Conservation (phyloP, 2,888 invertebrate genomes). For the Agrenia bidenticulata region DNA sequence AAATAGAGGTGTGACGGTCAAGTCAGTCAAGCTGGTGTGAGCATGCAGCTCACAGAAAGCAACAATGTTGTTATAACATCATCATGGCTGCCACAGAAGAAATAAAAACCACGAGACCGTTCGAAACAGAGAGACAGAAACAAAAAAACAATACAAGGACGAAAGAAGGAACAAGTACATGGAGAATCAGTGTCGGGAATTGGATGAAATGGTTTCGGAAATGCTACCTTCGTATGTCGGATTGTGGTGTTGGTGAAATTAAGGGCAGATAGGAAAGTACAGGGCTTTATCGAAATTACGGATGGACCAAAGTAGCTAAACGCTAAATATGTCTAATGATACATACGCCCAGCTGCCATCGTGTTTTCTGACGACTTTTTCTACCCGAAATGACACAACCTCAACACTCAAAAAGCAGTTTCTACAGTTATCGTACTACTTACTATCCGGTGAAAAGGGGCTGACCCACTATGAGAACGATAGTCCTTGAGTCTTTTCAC, state of each 20-base stretch:
- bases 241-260: background rate
- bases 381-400: too few relatives aligned
- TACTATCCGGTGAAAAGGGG: too few relatives aligned
- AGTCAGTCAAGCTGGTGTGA: conserved; percentile 32
- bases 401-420: too few relatives aligned
- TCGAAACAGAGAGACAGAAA: conserved; percentile 23
- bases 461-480: too few relatives aligned
- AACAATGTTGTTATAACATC: conserved; percentile 30
- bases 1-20: background rate
- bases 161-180: background rate
- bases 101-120: conserved; percentile 18
- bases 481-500: too few relatives aligned
- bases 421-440: too few relatives aligned
- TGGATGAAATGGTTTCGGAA: too few relatives aligned
- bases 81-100: conserved; percentile 40
- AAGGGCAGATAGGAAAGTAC: background rate
- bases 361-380: too few relatives aligned
- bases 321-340: too few relatives aligned
- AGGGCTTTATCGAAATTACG: too few relatives aligned
- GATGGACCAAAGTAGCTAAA: too few relatives aligned
- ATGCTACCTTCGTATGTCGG: background rate
- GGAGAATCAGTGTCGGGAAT: background rate
- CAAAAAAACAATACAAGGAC: background rate
- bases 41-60: conserved; percentile 43
- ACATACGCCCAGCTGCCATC: too few relatives aligned